phyloP scores from a whole-genome alignment of 2,888 invertebrate species.

The Conchocele bisecta region DNA sequence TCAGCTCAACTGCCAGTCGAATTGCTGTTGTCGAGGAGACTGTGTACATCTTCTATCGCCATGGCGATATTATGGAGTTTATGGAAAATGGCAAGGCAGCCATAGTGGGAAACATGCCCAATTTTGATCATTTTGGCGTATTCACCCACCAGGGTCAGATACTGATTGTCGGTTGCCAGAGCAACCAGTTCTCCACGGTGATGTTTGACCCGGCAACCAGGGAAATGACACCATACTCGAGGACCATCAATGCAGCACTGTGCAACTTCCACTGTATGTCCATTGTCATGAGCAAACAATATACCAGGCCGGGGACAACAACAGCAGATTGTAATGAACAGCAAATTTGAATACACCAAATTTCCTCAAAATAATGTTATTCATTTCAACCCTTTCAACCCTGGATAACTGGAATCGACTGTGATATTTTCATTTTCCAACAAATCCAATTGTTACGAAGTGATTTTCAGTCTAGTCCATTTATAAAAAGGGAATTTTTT shows the following conservation, averaged over 20 bases:
- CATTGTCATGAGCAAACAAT: slow-evolving; percentile 56
- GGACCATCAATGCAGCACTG: slow-evolving; percentile 61
- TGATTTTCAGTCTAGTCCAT: too few relatives aligned
- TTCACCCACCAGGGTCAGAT: slow-evolving; percentile 55
- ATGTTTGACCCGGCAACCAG: slow-evolving; percentile 52
- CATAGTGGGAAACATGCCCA: slow-evolving; percentile 53
- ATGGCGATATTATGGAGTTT: slow-evolving; percentile 60
- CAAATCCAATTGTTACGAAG: too few relatives aligned
- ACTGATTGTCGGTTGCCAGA: slow-evolving; percentile 60
- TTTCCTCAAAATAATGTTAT: too few relatives aligned
- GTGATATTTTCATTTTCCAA: too few relatives aligned
- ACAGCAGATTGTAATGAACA: too few relatives aligned
- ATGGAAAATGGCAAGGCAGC: slow-evolving; percentile 34
- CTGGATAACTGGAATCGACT: too few relatives aligned
- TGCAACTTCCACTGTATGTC: slow-evolving; percentile 64
- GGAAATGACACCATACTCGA: slow-evolving; percentile 47
- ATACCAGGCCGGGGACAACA: slow-evolving; percentile 18
- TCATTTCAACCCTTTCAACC: too few relatives aligned
- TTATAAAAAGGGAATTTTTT: too few relatives aligned
- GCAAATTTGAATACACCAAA: too few relatives aligned
- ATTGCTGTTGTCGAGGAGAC: slow-evolving; percentile 57
- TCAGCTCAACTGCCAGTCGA: slow-evolving; percentile 55
- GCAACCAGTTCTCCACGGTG: slow-evolving; percentile 57
- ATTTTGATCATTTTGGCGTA: slow-evolving; percentile 66
- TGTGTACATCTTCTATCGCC: slow-evolving; percentile 61